Percentiles rank a stretch among this genome's conserved stretches.
These are phyloP conservation scores for Sinocyclocheilus grahami DNA, from an alignment of 2,113 vertebrate genomes.

Conservation along the genomic window DNA sequence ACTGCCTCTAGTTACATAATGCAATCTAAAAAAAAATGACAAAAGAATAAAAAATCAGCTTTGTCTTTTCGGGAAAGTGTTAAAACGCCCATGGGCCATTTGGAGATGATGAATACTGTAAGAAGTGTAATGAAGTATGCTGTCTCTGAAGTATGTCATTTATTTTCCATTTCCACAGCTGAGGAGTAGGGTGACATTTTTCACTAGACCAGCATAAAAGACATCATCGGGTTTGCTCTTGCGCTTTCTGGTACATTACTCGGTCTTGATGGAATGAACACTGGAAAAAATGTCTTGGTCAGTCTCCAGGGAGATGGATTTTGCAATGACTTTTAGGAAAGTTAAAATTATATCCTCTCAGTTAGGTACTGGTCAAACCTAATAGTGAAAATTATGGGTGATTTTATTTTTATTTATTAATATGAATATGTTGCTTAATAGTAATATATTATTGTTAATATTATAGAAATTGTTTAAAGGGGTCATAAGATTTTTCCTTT, in stretches of 20 bases:
- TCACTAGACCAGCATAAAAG: slow-evolving; percentile 13
- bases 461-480: too few relatives aligned
- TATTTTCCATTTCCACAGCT: slow-evolving; percentile 31
- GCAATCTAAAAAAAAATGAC: not conserved
- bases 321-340: not conserved
- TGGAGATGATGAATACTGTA: not conserved
- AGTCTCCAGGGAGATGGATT: not conserved
- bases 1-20: not conserved
- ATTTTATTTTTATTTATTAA: too few relatives aligned
- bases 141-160: slow-evolving; percentile 32
- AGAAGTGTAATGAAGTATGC: slow-evolving; percentile 22
- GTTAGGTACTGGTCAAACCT: not conserved
- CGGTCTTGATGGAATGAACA: not conserved
- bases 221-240: not conserved
- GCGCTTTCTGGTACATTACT: not conserved
- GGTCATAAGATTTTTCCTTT: too few relatives aligned
- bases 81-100: not conserved
- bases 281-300: not conserved
- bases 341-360: not conserved
- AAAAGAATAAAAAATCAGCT: too few relatives aligned
- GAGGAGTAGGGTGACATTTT: not conserved
- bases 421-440: too few relatives aligned
- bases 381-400: too few relatives aligned
- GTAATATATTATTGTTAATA: too few relatives aligned
- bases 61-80: not conserved